Conservation (phyloP, 2,888 invertebrate genomes). For the Mythimna impura region DNA sequence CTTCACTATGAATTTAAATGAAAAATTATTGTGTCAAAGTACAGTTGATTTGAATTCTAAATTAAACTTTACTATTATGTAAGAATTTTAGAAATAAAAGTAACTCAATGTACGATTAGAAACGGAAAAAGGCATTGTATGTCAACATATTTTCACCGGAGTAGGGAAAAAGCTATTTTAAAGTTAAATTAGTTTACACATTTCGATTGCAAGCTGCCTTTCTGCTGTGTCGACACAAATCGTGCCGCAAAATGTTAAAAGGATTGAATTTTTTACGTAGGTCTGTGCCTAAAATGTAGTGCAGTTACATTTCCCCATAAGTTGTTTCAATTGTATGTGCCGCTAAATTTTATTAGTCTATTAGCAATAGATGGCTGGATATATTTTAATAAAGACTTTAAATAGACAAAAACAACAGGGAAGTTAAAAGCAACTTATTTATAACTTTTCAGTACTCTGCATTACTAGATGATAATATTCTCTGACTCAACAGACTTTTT, state of each 20-base stretch:
- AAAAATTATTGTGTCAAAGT: neutral
- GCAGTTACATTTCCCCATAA: neutral
- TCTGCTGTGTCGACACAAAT: slow-evolving; percentile 46
- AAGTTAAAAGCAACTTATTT: neutral
- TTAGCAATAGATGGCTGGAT: neutral
- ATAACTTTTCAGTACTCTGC: too few species aligned
- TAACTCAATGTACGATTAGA: slow-evolving; percentile 26
- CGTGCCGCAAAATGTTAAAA: slow-evolving; percentile 42
- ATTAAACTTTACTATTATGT: neutral
- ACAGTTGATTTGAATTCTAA: neutral
- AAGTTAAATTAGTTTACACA: slow-evolving; percentile 83
- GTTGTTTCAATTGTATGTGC: neutral
- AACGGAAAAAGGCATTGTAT: slow-evolving; percentile 58
- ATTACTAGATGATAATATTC: too few species aligned
- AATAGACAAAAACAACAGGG: neutral
- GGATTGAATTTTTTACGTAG: slow-evolving; percentile 35
- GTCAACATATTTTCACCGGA: slow-evolving; percentile 64
- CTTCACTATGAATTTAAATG: neutral
- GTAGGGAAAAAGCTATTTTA: slow-evolving; percentile 80
- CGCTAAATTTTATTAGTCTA: neutral
- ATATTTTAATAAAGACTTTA: neutral
- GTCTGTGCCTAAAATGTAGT: slow-evolving; percentile 16
- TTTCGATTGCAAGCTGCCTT: slow-evolving; percentile 71
- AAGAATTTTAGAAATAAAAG: slow-evolving; percentile 14
- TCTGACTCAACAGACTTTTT: too few species aligned